A percentile compares a stretch with the other conserved stretches of the same genome.
Conservation (phyloP, 2,113 vertebrate species). For the Scomber colias region DNA sequence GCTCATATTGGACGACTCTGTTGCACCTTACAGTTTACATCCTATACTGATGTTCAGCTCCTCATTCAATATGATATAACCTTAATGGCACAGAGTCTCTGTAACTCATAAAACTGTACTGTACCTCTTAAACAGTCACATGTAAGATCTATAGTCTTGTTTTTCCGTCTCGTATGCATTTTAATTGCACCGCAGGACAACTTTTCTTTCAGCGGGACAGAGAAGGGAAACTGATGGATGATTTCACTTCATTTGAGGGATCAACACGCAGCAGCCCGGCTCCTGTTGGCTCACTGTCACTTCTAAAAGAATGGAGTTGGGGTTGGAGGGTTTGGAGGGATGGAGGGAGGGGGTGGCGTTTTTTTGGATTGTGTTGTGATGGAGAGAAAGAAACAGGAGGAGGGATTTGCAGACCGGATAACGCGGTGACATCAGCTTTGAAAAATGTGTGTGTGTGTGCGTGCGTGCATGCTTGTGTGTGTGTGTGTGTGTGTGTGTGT, state of each 20-base stretch:
- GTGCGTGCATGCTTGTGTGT: conserved; percentile 50
- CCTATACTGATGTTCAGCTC: no score
- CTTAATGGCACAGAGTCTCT: no score
- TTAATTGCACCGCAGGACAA: not conserved
- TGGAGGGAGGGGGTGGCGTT: not conserved
- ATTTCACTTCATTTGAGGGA: conserved; percentile 31
- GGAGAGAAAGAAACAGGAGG: conserved; percentile 73
- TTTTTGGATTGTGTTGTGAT: conserved; percentile 60
- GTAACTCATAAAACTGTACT: no score
- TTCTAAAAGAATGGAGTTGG: conserved; percentile 50
- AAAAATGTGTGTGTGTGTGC: conserved; percentile 82
- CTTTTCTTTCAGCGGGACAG: conserved; percentile 13
- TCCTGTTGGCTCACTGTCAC: conserved; percentile 51
- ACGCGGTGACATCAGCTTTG: conserved; percentile 84
- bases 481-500: conserved; percentile 61
- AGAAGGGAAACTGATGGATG: conserved; percentile 39
- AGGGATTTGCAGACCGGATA: conserved; percentile 83
- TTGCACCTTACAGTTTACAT: no score
- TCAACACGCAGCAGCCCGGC: conserved; percentile 33
- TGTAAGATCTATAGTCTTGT: not conserved
- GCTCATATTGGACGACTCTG: no score
- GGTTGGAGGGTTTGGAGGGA: not conserved
- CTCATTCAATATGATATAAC: no score
- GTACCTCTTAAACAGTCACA: not conserved
- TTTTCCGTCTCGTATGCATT: not conserved